Evolutionary conservation across 2,888 invertebrate species (phyloP).

Genomic region (Apamea epomidion): DNA sequence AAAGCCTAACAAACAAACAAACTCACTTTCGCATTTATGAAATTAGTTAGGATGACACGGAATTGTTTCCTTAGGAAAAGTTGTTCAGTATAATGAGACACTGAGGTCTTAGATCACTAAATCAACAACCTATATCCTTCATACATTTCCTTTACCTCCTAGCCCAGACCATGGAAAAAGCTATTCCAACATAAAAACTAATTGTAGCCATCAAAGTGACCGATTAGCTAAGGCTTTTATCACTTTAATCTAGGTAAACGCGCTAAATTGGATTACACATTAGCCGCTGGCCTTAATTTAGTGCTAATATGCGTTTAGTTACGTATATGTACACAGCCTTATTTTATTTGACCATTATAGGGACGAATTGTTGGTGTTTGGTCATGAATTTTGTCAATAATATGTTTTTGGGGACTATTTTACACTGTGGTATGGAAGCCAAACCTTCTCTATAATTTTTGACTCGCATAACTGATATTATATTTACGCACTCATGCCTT

Average conservation of each 20-base stretch:
- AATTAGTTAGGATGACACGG: neutral
- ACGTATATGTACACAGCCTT: constrained; percentile 27
- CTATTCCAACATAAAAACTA: constrained; percentile 43
- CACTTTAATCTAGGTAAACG: constrained; percentile 66
- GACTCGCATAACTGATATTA: neutral
- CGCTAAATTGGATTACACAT: constrained; percentile 66
- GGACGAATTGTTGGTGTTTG: constrained; percentile 11
- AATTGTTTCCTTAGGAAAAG: neutral
- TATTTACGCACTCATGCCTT: neutral
- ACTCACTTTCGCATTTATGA: no score
- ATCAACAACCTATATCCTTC: neutral
- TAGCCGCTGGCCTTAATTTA: constrained; percentile 66
- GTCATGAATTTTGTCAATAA: constrained; percentile 6
- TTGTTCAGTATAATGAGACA: neutral
- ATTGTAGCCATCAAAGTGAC: constrained; percentile 54
- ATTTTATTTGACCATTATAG: constrained; percentile 42
- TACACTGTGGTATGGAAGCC: neutral
- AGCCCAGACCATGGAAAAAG: constrained; percentile 24
- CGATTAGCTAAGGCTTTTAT: constrained; percentile 58
- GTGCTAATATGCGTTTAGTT: constrained; percentile 57
- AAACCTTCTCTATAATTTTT: neutral
- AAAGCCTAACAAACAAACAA: no score
- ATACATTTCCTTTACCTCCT: neutral
- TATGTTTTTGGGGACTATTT: neutral
- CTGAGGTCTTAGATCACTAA: neutral